Conservation (phyloP, 2,888 invertebrate species). For the Branchinecta sandiegonensis region DNA sequence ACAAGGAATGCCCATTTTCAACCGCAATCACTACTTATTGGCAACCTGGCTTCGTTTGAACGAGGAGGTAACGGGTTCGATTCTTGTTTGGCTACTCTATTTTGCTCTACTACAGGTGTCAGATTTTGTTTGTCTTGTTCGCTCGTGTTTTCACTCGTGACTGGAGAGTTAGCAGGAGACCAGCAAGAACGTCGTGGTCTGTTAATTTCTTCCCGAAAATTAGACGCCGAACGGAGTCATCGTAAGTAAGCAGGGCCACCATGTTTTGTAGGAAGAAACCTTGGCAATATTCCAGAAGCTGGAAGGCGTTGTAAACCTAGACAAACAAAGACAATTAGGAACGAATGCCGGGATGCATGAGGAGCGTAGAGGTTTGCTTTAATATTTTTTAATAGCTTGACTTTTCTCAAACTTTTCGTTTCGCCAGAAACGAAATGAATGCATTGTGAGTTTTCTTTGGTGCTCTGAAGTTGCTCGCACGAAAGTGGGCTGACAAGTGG, state of each 20-base stretch:
- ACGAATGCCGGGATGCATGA: background rate
- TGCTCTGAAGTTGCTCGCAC: too few species aligned
- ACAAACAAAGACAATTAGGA: conserved; percentile 26
- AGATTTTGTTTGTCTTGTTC: conserved; percentile 17
- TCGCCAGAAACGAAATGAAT: too few species aligned
- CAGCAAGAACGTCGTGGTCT: conserved; percentile 73
- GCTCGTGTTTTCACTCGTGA: conserved; percentile 41
- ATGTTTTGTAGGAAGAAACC: conserved; percentile 79
- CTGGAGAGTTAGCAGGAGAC: conserved; percentile 61
- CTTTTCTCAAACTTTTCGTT: background rate
- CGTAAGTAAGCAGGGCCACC: conserved; percentile 82
- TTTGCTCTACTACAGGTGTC: background rate
- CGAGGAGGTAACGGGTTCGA: too few species aligned
- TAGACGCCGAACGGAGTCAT: conserved; percentile 72
- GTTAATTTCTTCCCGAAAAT: conserved; percentile 77
- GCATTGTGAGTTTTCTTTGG: too few species aligned
- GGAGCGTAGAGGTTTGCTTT: background rate
- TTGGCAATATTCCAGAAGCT: conserved; percentile 75
- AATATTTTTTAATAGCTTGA: background rate
- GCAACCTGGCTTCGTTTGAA: too few species aligned
- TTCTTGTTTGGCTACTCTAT: too few species aligned
- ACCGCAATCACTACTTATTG: too few species aligned
- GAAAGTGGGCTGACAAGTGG: too few species aligned
- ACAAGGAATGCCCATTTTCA: too few species aligned
- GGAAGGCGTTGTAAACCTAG: conserved; percentile 71